phyloP scores from a whole-genome alignment of 2,113 vertebrate species.

The Cyanistes caeruleus region DNA sequence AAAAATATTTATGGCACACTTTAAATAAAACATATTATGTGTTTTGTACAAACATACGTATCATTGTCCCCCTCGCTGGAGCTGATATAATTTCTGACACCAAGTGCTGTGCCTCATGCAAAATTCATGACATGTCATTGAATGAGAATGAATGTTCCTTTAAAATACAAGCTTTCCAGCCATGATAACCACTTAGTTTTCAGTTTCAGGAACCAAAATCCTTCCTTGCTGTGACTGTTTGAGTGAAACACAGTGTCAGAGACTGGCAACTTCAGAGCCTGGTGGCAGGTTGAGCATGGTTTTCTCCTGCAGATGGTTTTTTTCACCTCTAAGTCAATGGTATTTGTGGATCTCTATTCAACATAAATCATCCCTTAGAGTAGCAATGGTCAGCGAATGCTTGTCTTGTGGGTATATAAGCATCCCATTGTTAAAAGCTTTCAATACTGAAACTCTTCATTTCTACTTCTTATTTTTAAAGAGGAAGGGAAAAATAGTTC shows the following conservation, averaged over 20 bases:
- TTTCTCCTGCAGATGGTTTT: background rate
- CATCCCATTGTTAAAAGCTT: background rate
- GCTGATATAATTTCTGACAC: conserved; percentile 76
- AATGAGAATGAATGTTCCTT: conserved; percentile 67
- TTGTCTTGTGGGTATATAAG: background rate
- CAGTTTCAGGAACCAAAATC: conserved; percentile 22
- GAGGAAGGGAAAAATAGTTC: background rate
- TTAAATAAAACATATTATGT: conserved; percentile 80
- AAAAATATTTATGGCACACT: conserved; percentile 76
- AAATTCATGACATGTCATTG: conserved; percentile 74
- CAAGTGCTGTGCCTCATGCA: conserved; percentile 69
- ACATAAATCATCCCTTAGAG: background rate
- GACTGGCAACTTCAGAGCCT: background rate
- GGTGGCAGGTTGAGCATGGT: background rate
- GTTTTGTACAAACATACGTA: conserved; percentile 79
- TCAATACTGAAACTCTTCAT: background rate
- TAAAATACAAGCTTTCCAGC: conserved; percentile 56
- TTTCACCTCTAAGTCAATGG: background rate
- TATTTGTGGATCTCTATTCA: background rate
- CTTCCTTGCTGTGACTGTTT: conserved; percentile 5
- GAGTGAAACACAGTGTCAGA: background rate
- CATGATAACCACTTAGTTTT: conserved; percentile 40
- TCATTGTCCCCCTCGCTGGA: conserved; percentile 74
- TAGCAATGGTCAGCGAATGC: background rate
- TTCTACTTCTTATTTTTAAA: background rate